Conservation (phyloP, 2,888 invertebrate genomes). For the Agonopterix arenella region DNA sequence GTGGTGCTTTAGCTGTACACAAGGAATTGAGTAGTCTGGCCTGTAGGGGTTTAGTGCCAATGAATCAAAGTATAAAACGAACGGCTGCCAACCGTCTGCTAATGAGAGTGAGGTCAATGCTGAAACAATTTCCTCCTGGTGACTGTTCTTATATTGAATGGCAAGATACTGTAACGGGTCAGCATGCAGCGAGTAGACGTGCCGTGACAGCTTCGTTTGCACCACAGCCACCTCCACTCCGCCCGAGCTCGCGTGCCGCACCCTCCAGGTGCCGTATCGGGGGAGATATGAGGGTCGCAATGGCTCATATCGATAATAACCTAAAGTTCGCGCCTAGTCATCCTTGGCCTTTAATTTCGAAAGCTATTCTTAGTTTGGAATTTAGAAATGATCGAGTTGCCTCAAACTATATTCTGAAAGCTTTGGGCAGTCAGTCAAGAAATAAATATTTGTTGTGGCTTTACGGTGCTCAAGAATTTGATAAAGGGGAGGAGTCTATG, state of each 20-base stretch:
- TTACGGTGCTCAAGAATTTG: conserved; percentile 48
- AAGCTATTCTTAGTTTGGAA: conserved; percentile 52
- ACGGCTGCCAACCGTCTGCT: conserved; percentile 62
- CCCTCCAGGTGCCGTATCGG: conserved; percentile 46
- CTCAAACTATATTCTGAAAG: conserved; percentile 37
- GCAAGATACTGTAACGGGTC: conserved; percentile 56
- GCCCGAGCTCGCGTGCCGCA: conserved; percentile 29
- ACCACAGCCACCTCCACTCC: conserved; percentile 45
- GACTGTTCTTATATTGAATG: conserved; percentile 46
- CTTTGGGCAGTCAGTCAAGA: conserved; percentile 34
- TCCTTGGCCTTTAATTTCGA: conserved; percentile 45
- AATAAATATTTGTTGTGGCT: conserved; percentile 60
- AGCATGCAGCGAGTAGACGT: conserved; percentile 54
- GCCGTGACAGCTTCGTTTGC: conserved; percentile 63
- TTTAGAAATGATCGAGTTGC: conserved; percentile 38
- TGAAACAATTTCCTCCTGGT: conserved; percentile 54
- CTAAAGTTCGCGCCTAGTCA: conserved; percentile 31
- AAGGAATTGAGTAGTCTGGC: conserved; percentile 52
- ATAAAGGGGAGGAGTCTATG: conserved; percentile 30
- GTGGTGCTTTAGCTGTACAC: conserved; percentile 60
- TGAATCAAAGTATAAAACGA: conserved; percentile 60
- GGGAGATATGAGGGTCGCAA: conserved; percentile 43
- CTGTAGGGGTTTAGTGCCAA: conserved; percentile 43
- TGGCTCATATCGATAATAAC: conserved; percentile 33
- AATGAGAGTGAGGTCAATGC: conserved; percentile 48